Evolutionary conservation across 2,888 invertebrate genomes (phyloP).

Genomic region (Gymnocheta viridis): DNA sequence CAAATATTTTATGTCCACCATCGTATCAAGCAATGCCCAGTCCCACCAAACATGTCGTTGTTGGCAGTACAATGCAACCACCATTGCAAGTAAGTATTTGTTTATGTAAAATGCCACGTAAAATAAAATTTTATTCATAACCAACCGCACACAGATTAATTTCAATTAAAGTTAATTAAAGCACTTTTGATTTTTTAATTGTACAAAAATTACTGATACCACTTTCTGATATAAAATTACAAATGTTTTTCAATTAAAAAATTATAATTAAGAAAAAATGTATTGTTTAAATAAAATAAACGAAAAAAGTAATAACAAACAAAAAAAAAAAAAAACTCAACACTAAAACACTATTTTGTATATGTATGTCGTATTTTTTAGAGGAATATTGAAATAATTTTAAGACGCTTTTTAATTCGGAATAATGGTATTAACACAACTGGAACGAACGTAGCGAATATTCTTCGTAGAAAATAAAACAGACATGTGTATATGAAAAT

Average conservation of each 20-base stretch:
- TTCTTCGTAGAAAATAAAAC: too few relatives aligned
- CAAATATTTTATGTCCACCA: constrained; percentile 96
- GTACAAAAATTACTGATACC: constrained; percentile 21
- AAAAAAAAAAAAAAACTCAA: too few relatives aligned
- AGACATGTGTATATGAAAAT: too few relatives aligned
- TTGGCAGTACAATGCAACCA: constrained; percentile 83
- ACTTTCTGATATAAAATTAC: background rate
- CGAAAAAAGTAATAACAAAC: background rate
- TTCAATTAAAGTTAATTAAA: constrained; percentile 9
- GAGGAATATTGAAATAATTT: constrained; percentile 1
- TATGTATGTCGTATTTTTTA: background rate
- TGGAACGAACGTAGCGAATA: too few relatives aligned
- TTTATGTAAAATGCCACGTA: constrained; percentile 28
- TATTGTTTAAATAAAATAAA: constrained; percentile 21
- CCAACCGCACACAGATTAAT: constrained; percentile 1
- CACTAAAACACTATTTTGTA: background rate
- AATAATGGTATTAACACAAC: too few relatives aligned
- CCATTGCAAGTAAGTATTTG: constrained; percentile 79
- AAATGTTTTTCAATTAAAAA: background rate
- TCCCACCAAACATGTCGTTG: constrained; percentile 83
- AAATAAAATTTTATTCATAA: constrained; percentile 34
- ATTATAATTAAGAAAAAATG: background rate
- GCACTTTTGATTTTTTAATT: constrained; percentile 1
- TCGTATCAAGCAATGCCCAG: constrained; percentile 93
- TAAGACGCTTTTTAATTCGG: too few relatives aligned